These are phyloP conservation scores for Procambarus virginalis DNA, from an alignment of 1,140 invertebrate species.

Conservation along the genomic window DNA sequence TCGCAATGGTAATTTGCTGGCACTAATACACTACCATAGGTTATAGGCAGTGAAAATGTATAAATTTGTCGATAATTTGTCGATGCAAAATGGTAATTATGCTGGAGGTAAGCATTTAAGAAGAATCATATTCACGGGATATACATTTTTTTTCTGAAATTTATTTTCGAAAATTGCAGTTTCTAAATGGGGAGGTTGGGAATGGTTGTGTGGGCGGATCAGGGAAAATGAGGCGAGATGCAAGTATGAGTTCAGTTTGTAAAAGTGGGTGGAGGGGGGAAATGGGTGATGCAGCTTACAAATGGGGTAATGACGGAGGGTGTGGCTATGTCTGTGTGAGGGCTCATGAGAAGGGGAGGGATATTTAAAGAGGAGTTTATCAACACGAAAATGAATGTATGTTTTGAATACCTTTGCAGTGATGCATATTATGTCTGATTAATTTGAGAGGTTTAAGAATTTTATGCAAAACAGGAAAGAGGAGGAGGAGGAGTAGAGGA, in stretches of 20 bases:
- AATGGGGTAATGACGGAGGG: constrained; percentile 23
- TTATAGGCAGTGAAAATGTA: not conserved
- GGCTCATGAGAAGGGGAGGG: not conserved
- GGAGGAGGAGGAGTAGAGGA: no score
- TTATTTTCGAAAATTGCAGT: not conserved
- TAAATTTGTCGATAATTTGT: not conserved
- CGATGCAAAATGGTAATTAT: not conserved
- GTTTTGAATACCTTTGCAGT: not conserved
- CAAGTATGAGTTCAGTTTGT: not conserved
- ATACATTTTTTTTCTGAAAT: not conserved
- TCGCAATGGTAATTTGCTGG: not conserved
- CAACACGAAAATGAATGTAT: not conserved
- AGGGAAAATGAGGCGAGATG: not conserved
- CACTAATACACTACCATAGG: not conserved
- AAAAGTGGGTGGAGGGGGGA: not conserved
- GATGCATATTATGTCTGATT: not conserved
- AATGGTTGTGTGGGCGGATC: not conserved
- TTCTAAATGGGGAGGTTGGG: not conserved
- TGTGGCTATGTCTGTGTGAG: not conserved
- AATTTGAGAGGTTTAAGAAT: not conserved
- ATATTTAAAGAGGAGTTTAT: not conserved
- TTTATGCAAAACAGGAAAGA: no score
- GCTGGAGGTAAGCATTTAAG: not conserved
- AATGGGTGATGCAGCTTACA: constrained; percentile 10
- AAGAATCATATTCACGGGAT: not conserved